Conservation (phyloP, 2,888 invertebrate genomes). For the Ochlodes sylvanus region DNA sequence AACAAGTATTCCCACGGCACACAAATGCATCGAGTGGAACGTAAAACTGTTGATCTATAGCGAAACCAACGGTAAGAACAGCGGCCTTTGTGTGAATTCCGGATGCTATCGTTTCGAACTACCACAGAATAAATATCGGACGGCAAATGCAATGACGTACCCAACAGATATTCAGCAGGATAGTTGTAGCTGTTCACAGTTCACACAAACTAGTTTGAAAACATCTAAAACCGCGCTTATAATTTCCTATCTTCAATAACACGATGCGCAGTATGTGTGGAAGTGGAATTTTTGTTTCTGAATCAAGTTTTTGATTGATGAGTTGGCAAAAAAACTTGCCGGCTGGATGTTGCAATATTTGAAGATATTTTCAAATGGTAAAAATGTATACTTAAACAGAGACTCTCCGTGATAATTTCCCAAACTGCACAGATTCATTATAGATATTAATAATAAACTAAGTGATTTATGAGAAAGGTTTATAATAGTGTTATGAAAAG, state of each 20-base stretch:
- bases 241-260: too few species aligned
- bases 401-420: too few species aligned
- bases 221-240: too few species aligned
- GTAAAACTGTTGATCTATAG: slow-evolving; percentile 31
- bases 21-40: slow-evolving; percentile 31
- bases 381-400: too few species aligned
- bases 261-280: background rate
- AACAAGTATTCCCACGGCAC: slow-evolving; percentile 27
- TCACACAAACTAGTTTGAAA: too few species aligned
- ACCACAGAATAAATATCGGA: background rate
- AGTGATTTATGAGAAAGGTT: too few species aligned
- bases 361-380: too few species aligned
- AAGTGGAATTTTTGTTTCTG: background rate
- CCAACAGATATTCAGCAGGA: background rate
- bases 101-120: slow-evolving; percentile 21
- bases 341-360: too few species aligned
- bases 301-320: background rate
- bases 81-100: slow-evolving; percentile 27
- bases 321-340: too few species aligned
- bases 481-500: too few species aligned
- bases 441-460: too few species aligned
- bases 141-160: background rate
- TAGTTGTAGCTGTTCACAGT: background rate
- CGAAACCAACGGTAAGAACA: slow-evolving; percentile 17
- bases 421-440: too few species aligned